Evolutionary conservation across 2,113 vertebrate species (phyloP), one percentile per base, ranked within the genome.

Genomic region (Paracanthobrama guichenoti): DNA sequence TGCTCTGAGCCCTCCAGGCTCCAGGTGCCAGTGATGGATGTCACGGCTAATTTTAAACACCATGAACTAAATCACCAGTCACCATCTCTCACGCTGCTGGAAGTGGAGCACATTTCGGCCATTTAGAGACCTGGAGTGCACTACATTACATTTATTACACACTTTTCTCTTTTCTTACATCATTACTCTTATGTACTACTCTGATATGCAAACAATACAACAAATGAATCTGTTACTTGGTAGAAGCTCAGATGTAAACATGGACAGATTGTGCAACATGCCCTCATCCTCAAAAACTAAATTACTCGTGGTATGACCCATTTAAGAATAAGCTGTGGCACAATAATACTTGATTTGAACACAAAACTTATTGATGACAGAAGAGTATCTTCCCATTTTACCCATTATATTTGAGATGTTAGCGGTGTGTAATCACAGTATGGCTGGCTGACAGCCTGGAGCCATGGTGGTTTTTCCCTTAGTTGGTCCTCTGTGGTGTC

Each of bases 21-120:
- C 86, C 81, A 53, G 64, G 67, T 84, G 91, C 90, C 92, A 90
- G 91, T 93, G 92, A 94, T 94, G 89, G 87, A 95, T 93, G 91
- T 86, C 76, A 12, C 24, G 84, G 90, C 93, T 94, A 93, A 94
- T 93, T 94, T 94, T 93, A 94, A 93, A 94, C 90, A 88, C 89
- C 77, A 50, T 92, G 89, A 93, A 92, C 92, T 92, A 91, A 92
- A 92, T 91, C 87, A 85, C 72, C 86, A 87, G 88, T 88, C 62
- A 83, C 86, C 90, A 87, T 88, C 86, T 84, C 84, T 84, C 81
- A 76, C 77, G 39, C 77, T 86, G 89, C 84, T 79, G 87, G 84
- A 94, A 92, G 87, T 89, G 86, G 92, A 89, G 83, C 93, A 90
- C 90, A 92, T 89, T 88, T 92, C 90, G 88, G 87, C 79, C 84